Evolutionary conservation across 2,888 invertebrate species (phyloP).

Genomic region (Bombylius major): DNA sequence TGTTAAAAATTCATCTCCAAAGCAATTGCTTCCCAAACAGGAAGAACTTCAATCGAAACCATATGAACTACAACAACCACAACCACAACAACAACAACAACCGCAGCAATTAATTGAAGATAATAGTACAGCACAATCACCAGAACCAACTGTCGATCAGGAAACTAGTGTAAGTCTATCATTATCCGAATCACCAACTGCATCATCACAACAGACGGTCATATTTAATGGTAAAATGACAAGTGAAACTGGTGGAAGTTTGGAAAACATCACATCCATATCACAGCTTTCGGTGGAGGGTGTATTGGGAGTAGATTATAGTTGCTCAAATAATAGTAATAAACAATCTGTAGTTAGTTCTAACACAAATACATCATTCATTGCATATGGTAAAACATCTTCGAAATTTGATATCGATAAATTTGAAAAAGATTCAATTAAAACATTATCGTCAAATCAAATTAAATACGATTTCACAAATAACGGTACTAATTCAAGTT

Average conservation of each 20-base stretch:
- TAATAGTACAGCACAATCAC: neutral
- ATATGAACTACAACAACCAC: neutral
- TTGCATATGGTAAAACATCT: too few species aligned
- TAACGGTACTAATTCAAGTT: neutral
- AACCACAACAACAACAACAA: neutral
- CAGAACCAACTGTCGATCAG: conserved; percentile 9
- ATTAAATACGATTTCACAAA: neutral
- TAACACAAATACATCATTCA: neutral
- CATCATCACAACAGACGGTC: conserved; percentile 27
- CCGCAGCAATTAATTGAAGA: neutral
- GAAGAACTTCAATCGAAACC: neutral
- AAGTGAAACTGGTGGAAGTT: conserved; percentile 29
- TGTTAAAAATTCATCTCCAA: neutral
- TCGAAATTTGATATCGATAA: neutral
- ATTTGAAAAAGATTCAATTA: neutral
- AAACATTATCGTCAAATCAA: neutral
- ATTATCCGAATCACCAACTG: conserved; percentile 11
- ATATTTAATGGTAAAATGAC: conserved; percentile 45
- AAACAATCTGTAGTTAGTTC: neutral
- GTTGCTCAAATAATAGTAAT: neutral
- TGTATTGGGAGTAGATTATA: neutral
- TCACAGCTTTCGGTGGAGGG: conserved; percentile 5
- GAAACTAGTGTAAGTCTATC: conserved; percentile 16
- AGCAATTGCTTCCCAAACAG: neutral
- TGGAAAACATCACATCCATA: neutral